phyloP scores from a whole-genome alignment of 1,140 invertebrate genomes.

The Vanessa tameamea region DNA sequence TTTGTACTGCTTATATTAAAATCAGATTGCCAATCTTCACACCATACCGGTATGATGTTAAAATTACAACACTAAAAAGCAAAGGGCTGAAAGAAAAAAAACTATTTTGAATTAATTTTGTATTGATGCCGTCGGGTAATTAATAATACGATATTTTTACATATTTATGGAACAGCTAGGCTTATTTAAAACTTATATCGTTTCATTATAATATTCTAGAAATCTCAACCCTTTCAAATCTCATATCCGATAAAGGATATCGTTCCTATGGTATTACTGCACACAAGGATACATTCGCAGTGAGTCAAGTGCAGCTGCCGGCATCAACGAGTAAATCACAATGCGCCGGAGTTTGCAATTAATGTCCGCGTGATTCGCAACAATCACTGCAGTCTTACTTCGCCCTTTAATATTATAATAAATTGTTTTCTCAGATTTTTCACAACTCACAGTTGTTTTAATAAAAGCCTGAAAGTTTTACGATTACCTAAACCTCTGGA shows the following conservation, averaged over 20 bases:
- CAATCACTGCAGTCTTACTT: conserved; percentile 35
- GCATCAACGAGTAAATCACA: conserved; percentile 66
- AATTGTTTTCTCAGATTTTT: neutral
- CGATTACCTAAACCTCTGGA: neutral
- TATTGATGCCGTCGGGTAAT: too few relatives aligned
- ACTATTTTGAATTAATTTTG: neutral
- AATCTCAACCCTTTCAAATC: conserved; percentile 14
- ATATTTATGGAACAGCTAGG: neutral
- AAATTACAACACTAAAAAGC: neutral
- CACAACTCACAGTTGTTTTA: neutral
- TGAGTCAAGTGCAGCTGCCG: conserved; percentile 71
- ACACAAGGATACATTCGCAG: conserved; percentile 38
- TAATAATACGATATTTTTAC: too few relatives aligned
- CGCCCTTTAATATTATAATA: conserved; percentile 9
- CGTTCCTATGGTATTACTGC: conserved; percentile 27
- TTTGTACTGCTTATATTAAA: conserved; percentile 6
- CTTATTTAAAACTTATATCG: neutral
- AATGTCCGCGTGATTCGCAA: conserved; percentile 54
- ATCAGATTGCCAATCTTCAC: conserved; percentile 15
- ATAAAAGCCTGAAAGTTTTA: neutral
- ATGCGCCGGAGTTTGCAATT: conserved; percentile 56
- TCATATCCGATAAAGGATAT: conserved; percentile 32
- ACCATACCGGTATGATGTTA: conserved; percentile 5
- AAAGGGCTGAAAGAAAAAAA: neutral
- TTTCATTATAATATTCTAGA: neutral